Conservation (phyloP, 2,113 vertebrate genomes). For the Pelecanus crispus region DNA sequence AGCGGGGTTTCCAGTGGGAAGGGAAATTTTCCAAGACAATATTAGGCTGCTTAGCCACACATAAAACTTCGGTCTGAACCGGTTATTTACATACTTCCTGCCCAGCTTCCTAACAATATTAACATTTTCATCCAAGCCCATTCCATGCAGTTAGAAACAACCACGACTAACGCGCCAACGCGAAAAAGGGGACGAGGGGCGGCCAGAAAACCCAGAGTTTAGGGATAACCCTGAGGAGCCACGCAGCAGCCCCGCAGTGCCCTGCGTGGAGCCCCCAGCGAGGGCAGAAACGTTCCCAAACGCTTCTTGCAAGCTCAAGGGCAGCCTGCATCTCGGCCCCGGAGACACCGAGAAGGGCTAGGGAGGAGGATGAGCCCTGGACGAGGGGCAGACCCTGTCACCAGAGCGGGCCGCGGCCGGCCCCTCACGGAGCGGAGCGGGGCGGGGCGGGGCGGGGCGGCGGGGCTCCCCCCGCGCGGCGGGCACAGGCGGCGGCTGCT, state of each 20-base stretch:
- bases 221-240: accelerated
- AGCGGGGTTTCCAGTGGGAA: accelerated
- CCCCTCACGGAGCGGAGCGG: neutral
- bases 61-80: accelerated
- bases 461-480: neutral
- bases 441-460: neutral
- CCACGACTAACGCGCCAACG: accelerated
- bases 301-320: accelerated
- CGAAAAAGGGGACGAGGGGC: accelerated
- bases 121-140: neutral
- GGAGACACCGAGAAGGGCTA: accelerated
- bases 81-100: neutral
- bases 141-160: accelerated
- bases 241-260: neutral
- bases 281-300: neutral
- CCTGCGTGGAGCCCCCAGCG: neutral
- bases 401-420: neutral
- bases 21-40: accelerated
- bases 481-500: no score
- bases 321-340: neutral
- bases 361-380: accelerated
- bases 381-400: neutral
- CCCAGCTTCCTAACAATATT: neutral
- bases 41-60: neutral
- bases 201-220: accelerated